Base-by-base conservation (phyloP, 1,140 invertebrate genomes). In the Psilanteris sp. region DNA sequence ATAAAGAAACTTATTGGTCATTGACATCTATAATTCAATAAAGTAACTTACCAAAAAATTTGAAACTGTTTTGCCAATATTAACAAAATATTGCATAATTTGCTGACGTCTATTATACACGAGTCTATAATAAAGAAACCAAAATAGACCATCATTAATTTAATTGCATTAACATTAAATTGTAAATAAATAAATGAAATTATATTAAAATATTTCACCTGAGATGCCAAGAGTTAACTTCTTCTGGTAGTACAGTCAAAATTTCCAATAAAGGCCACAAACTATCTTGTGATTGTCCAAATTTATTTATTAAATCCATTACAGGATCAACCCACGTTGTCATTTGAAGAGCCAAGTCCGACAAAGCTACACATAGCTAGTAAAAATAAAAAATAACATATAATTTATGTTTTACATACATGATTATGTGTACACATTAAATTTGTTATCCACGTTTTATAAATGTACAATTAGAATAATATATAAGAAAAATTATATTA, bases 321-420 rank as follows among this genome's bases (percentile, higher is more conserved):
- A 97, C 91, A 31, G 97, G 96, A 80, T 94, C 93, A 80, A 95
- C 93, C 98, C 98, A 99, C 0, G 93, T 89, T 13, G 93, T 91
- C 94, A 98, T 98, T 87, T 98, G 95, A n/a, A 99, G 88, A 4
- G 96, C 94, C 64, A 99, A 89, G 88, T 99, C 97, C 14, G 97
- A 95, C 16, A 99, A 84, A 6, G 97, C 97, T 34, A 99, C 84
- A 83, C 95, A 96, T 20, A 99, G 89, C 91, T 94, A 85, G 46
- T 3, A 89, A 86, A 61, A 48, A 62, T 59, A 27, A 20, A 31
- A 34, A 4, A 0, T 39, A 9, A 6, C 8, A 39, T 10, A 20
- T 20, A 2, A 20, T 3, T 5, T n/a, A n/a, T n/a, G n/a, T n/a
- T n/a, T n/a, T n/a, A n/a, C n/a, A n/a, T n/a, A n/a, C n/a, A n/a